Percentiles rank a stretch among this genome's conserved stretches.
Evolutionary conservation across 2,888 invertebrate species (phyloP).

Genomic region (Epinotia bilunana): DNA sequence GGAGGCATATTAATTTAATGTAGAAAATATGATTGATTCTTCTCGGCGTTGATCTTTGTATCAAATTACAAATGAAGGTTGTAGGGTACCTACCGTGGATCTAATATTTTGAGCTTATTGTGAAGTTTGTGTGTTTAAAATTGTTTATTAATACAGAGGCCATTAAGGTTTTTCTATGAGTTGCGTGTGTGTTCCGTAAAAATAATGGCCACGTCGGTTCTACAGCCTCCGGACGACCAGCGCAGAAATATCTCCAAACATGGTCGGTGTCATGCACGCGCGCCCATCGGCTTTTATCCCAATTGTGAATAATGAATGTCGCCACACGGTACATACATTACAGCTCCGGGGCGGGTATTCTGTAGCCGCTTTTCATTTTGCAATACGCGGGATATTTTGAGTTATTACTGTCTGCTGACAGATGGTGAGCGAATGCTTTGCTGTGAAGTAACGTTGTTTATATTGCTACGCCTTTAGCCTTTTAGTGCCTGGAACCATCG

Average conservation of each 20-base stretch:
- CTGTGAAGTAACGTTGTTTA: neutral
- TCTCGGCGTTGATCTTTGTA: too few species aligned
- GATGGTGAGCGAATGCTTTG: neutral
- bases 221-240: too few species aligned
- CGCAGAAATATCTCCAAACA: constrained; percentile 11
- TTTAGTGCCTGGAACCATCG: too few species aligned
- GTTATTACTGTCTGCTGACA: neutral
- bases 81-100: too few species aligned
- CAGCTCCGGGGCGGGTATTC: constrained; percentile 40
- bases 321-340: constrained; percentile 55
- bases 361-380: constrained; percentile 40
- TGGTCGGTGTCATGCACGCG: constrained; percentile 43
- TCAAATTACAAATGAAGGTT: too few species aligned
- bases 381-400: neutral
- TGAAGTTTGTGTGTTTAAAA: neutral
- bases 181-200: too few species aligned
- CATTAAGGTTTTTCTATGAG: too few species aligned
- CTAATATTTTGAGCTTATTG: too few species aligned
- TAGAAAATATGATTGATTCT: too few species aligned
- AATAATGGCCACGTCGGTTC: too few species aligned
- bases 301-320: constrained; percentile 58
- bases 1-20: too few species aligned
- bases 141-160: too few species aligned
- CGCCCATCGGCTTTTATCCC: constrained; percentile 47
- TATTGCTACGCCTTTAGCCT: neutral